phyloP scores from a whole-genome alignment of 2,113 vertebrate genomes.

The Tor tambroides region DNA sequence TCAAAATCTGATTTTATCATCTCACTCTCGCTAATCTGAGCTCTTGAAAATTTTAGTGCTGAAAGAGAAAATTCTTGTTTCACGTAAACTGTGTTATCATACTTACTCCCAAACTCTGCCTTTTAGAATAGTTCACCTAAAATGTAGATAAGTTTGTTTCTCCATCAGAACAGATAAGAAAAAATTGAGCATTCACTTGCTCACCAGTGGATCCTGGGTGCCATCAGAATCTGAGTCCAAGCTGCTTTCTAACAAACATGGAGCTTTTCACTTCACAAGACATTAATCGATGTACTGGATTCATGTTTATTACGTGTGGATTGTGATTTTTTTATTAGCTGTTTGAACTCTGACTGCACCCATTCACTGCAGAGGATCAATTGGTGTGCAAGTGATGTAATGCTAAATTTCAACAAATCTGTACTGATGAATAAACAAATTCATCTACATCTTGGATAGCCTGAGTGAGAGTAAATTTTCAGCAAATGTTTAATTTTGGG shows the following conservation, averaged over 20 bases:
- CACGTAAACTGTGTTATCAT: neutral
- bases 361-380: neutral
- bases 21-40: neutral
- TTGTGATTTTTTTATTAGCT: neutral
- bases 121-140: neutral
- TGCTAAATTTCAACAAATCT: neutral
- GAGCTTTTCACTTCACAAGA: neutral
- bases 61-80: neutral
- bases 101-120: neutral
- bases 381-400: neutral
- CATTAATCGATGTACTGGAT: neutral
- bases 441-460: neutral
- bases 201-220: neutral
- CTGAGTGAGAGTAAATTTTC: neutral
- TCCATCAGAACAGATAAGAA: too few relatives aligned
- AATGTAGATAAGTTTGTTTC: neutral
- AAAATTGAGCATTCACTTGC: neutral
- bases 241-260: neutral
- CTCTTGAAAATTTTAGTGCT: neutral
- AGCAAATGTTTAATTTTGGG: neutral
- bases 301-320: neutral
- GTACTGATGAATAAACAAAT: neutral
- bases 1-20: constrained; percentile 6
- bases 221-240: neutral
- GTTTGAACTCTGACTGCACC: neutral